These are phyloP conservation scores for Heliconius charithonia DNA, from an alignment of 2,888 invertebrate genomes.

Conservation along the genomic window DNA sequence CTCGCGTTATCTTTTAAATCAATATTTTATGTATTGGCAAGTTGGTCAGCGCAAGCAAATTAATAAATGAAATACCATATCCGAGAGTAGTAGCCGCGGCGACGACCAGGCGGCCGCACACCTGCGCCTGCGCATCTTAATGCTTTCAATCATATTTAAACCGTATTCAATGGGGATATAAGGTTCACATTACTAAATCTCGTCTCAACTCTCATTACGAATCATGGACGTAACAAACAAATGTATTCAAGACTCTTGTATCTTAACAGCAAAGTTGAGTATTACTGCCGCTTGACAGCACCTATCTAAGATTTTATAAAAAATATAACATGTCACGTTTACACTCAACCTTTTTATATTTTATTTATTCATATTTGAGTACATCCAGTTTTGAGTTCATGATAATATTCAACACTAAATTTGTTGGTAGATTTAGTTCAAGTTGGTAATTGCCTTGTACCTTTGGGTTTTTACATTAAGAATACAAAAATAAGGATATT, in stretches of 20 bases:
- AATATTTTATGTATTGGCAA: slow-evolving; percentile 61
- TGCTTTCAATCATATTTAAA: slow-evolving; percentile 50
- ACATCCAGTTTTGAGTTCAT: background rate
- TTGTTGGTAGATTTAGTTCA: too few relatives aligned
- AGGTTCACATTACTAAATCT: slow-evolving; percentile 43
- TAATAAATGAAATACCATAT: slow-evolving; percentile 82
- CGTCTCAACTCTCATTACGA: slow-evolving; percentile 73
- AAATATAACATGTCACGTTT: slow-evolving; percentile 6
- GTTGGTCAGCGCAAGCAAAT: slow-evolving; percentile 78
- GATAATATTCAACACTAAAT: too few relatives aligned
- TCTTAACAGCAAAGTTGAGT: slow-evolving; percentile 75
- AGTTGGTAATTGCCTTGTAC: too few relatives aligned
- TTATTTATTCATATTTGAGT: slow-evolving; percentile 1
- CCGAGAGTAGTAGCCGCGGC: slow-evolving; percentile 78
- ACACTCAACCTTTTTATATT: background rate
- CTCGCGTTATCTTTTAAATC: slow-evolving; percentile 45
- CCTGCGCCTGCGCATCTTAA: slow-evolving; percentile 78
- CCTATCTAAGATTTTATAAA: slow-evolving; percentile 59
- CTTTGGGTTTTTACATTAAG: too few relatives aligned
- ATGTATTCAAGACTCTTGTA: slow-evolving; percentile 78
- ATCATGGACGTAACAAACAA: slow-evolving; percentile 82
- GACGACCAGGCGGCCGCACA: slow-evolving; percentile 81
- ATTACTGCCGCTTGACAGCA: slow-evolving; percentile 68
- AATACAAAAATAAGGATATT: background rate
- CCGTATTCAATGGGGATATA: slow-evolving; percentile 40